phyloP scores from a whole-genome alignment of 2,888 invertebrate genomes.

The Amblyjoppa fuscipennis region DNA sequence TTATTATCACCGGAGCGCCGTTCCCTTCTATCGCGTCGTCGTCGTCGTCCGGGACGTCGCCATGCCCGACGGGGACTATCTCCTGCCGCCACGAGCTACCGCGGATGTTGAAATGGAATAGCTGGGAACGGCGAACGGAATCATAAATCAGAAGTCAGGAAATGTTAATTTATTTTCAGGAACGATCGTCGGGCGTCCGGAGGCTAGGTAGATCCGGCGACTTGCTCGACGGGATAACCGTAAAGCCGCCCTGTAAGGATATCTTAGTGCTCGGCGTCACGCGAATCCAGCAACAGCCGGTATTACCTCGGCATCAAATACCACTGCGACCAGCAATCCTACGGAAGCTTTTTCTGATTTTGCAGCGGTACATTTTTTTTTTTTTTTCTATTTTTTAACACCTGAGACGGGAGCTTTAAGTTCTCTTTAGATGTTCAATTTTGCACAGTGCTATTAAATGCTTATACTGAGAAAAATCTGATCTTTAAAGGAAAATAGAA shows the following conservation, averaged over 20 bases:
- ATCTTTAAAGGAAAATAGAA: no score
- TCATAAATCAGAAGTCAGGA: slow-evolving; percentile 65
- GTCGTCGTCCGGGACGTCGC: slow-evolving; percentile 9
- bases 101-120: slow-evolving; percentile 65
- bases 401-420: neutral
- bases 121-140: slow-evolving; percentile 66
- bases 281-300: slow-evolving; percentile 43
- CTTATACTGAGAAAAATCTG: no score
- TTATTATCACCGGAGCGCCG: slow-evolving; percentile 34
- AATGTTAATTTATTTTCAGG: slow-evolving; percentile 69
- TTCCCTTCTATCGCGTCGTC: slow-evolving; percentile 2
- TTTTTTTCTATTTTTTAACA: slow-evolving; percentile 3
- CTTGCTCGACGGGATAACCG: slow-evolving; percentile 59
- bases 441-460: no score
- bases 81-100: slow-evolving; percentile 24
- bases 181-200: slow-evolving; percentile 61
- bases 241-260: slow-evolving; percentile 46
- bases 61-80: slow-evolving; percentile 29
- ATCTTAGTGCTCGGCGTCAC: slow-evolving; percentile 61
- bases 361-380: neutral
- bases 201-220: slow-evolving; percentile 39
- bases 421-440: neutral
- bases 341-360: slow-evolving; percentile 1
- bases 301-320: slow-evolving; percentile 12
- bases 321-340: neutral